Percentiles rank a stretch among this genome's conserved stretches.
Evolutionary conservation across 2,113 vertebrate species (phyloP).

Genomic region (Neoarius graeffei): DNA sequence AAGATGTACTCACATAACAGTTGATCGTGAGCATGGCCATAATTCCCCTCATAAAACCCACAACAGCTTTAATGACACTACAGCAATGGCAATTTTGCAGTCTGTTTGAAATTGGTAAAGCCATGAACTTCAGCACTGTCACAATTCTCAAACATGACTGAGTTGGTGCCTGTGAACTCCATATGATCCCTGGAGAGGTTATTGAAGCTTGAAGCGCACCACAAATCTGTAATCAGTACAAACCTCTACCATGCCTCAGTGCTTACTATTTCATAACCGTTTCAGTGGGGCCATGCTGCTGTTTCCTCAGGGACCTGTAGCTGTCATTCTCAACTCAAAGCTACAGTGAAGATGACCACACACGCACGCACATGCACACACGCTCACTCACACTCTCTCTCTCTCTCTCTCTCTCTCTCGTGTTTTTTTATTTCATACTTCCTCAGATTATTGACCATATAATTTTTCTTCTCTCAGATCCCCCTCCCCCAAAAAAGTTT

Average conservation of each 20-base stretch:
- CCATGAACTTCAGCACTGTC: background rate
- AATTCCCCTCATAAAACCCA: background rate
- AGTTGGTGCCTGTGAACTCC: slow-evolving; percentile 17
- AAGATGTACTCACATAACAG: background rate
- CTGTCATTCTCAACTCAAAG: slow-evolving; percentile 57
- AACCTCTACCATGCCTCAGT: slow-evolving; percentile 33
- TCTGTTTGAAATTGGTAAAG: background rate
- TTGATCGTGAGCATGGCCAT: background rate
- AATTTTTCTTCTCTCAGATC: background rate
- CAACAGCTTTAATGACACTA: background rate
- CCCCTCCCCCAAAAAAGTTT: background rate
- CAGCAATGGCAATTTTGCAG: too few relatives aligned
- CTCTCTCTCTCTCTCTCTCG: background rate
- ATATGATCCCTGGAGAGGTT: slow-evolving; percentile 7
- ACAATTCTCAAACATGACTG: background rate
- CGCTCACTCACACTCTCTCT: background rate
- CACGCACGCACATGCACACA: background rate
- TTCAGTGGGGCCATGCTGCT: slow-evolving; percentile 32
- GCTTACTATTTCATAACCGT: slow-evolving; percentile 29
- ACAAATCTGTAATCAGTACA: slow-evolving; percentile 36
- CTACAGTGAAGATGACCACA: slow-evolving; percentile 45
- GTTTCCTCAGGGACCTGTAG: slow-evolving; percentile 52
- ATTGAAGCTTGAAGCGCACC: slow-evolving; percentile 2
- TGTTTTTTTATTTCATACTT: background rate
- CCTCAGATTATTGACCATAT: background rate